Percentiles rank a stretch among this genome's conserved stretches.
Evolutionary conservation across 2,113 vertebrate genomes (phyloP).

Genomic region (Onychorhynchus coronatus): DNA sequence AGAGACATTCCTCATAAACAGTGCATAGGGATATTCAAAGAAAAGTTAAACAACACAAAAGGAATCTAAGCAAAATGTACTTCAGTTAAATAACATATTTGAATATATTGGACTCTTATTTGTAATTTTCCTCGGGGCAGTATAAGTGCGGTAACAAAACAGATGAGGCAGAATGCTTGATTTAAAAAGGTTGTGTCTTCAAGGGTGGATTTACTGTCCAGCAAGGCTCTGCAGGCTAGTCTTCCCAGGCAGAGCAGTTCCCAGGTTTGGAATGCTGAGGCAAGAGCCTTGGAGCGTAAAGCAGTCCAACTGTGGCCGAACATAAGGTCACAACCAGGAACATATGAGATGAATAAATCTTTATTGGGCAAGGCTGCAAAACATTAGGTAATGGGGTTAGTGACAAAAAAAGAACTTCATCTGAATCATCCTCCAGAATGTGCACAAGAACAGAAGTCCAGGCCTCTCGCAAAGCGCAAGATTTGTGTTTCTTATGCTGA

Average conservation of each 20-base stretch:
- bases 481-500: not conserved
- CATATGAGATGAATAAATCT: conserved; percentile 50
- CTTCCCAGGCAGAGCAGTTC: not conserved
- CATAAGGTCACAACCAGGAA: conserved; percentile 58
- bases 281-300: not conserved
- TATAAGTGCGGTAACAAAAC: not conserved
- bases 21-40: not conserved
- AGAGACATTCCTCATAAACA: not conserved
- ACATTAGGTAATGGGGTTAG: conserved; percentile 56
- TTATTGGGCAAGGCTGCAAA: conserved; percentile 51
- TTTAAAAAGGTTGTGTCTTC: not conserved
- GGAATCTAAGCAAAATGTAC: not conserved
- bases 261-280: not conserved
- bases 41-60: not conserved
- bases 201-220: not conserved
- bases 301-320: not conserved
- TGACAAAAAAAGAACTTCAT: conserved; percentile 19
- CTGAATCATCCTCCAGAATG: not conserved
- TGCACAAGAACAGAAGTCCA: not conserved
- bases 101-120: not conserved
- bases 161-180: not conserved
- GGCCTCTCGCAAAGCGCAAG: not conserved
- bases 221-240: not conserved
- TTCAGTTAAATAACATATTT: not conserved
- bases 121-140: not conserved